Conservation (phyloP, 2,888 invertebrate genomes). For the Rhogogaster chlorosoma region DNA sequence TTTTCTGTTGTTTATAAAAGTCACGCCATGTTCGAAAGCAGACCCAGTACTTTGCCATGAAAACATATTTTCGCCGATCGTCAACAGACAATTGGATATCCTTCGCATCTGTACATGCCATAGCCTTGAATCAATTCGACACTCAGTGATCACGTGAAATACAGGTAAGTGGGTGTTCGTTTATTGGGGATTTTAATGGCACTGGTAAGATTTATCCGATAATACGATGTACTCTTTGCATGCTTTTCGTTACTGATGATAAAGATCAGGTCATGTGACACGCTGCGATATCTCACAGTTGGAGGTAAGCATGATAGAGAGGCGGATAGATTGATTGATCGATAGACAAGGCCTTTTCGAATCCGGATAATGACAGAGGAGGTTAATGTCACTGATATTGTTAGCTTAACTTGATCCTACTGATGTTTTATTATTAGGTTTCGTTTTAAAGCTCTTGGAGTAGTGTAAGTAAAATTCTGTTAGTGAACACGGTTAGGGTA, state of each 20-base stretch:
- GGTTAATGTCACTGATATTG: neutral
- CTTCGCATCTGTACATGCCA: neutral
- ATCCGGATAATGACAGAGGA: neutral
- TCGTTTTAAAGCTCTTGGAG: neutral
- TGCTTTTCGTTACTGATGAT: neutral
- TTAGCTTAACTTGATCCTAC: neutral
- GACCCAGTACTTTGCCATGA: neutral
- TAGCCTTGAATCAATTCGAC: neutral
- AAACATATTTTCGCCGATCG: neutral
- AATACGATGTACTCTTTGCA: neutral
- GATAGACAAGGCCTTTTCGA: neutral
- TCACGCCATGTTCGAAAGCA: too few relatives aligned
- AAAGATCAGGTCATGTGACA: neutral
- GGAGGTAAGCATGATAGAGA: neutral
- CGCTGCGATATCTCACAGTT: neutral
- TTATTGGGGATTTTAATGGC: neutral
- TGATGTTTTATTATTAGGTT: conserved; percentile 14
- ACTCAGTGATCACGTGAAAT: neutral
- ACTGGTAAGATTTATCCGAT: neutral
- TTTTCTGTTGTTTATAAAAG: neutral
- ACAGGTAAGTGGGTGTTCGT: neutral
- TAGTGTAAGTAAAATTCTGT: neutral
- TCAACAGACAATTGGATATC: neutral
- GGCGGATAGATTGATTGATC: neutral
- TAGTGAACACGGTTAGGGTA: neutral